Evolutionary conservation across 2,113 vertebrate genomes (phyloP).

Genomic region (Phainopepla nitens): DNA sequence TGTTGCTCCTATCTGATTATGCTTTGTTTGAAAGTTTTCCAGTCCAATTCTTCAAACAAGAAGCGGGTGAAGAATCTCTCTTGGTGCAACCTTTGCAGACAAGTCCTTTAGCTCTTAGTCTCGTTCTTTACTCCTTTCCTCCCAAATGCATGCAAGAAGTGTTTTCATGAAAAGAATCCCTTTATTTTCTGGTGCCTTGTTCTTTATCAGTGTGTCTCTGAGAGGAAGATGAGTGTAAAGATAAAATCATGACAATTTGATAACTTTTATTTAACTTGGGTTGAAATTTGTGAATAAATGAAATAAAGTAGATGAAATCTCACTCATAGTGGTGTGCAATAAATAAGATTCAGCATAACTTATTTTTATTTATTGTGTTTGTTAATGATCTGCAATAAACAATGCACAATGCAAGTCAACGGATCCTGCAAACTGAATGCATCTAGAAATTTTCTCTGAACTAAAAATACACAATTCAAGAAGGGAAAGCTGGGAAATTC

Average conservation of each 20-base stretch:
- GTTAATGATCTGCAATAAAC: background rate
- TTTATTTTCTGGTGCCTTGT: background rate
- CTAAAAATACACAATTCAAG: background rate
- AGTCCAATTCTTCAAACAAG: background rate
- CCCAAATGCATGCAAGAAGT: background rate
- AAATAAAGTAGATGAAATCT: background rate
- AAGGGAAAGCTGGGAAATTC: background rate
- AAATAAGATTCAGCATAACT: background rate
- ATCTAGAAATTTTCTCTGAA: background rate
- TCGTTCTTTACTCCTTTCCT: background rate
- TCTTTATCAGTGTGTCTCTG: background rate
- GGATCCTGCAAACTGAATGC: background rate
- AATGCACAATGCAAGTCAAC: background rate
- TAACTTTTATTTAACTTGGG: background rate
- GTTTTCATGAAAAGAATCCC: background rate
- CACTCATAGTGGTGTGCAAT: background rate
- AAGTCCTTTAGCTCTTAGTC: background rate
- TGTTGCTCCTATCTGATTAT: background rate
- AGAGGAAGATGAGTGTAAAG: background rate
- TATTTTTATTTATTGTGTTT: background rate
- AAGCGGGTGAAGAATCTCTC: background rate
- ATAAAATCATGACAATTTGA: background rate
- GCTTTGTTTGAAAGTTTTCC: background rate
- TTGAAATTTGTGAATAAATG: background rate
- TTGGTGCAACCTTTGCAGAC: background rate